Conservation (phyloP, 2,888 invertebrate species). For the Ophioninae sp. region DNA sequence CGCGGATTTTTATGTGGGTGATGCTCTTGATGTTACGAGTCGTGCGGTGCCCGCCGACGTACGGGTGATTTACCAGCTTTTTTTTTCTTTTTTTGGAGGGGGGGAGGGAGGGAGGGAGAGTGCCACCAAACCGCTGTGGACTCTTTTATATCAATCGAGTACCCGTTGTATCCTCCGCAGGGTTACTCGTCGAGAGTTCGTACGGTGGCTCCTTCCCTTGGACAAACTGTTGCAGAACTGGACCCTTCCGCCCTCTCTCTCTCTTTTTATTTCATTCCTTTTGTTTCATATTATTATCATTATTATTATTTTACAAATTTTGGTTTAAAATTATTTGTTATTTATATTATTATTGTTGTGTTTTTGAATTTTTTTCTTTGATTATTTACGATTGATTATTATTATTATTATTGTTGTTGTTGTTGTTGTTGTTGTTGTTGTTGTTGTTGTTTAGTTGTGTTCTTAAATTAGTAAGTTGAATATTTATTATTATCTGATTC, state of each 20-base stretch:
- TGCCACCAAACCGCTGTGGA: constrained; percentile 68
- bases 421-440: too few species aligned
- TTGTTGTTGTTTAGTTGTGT: too few species aligned
- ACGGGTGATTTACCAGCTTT: constrained; percentile 78
- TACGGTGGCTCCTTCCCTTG: constrained; percentile 43
- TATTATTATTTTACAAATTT: neutral
- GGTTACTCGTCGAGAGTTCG: constrained; percentile 47
- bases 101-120: constrained; percentile 70
- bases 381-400: too few species aligned
- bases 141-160: constrained; percentile 78
- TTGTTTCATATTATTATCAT: neutral
- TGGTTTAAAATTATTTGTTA: too few species aligned
- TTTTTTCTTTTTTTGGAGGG: too few species aligned
- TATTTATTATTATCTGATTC: too few species aligned
- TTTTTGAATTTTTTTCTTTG: too few species aligned
- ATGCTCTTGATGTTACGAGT: constrained; percentile 4
- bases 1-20: neutral
- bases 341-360: too few species aligned
- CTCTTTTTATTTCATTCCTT: neutral
- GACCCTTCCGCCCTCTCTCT: constrained; percentile 5
- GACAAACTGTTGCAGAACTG: constrained; percentile 54
- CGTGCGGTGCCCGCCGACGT: constrained; percentile 45
- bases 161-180: constrained; percentile 56
- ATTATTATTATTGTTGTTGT: too few species aligned
- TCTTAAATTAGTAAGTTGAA: too few species aligned